Evolutionary conservation across 1,140 invertebrate genomes (phyloP), one percentile per base, ranked within the genome.

Genomic region (Druon quercuslanigerum): DNA sequence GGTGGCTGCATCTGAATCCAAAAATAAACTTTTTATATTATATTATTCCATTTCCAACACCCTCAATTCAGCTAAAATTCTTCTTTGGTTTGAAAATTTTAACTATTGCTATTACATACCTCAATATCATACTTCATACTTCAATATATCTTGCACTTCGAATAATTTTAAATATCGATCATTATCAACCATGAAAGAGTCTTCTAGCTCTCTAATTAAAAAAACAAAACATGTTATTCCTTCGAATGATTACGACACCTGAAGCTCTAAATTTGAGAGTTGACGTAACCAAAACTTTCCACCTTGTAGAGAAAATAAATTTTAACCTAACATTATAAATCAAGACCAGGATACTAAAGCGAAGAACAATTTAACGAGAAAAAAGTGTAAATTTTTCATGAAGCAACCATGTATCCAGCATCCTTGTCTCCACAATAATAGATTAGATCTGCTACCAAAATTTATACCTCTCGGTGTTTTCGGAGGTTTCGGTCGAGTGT

Each of bases 171-270:
- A 46, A 46, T 46, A 46, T 46, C 40, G 40, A 46, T 46, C 40
- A 0, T 46, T 46, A 46, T 46, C 40, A 46, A 46, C 9, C 40
- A 11, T 46, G 9, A 46, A 46, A 46, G 25, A 46, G 9, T 11
- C 40, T 46, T 2, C 40, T n/a, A n/a, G n/a, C n/a, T 46, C 7
- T 11, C 40, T 46, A 46, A 46, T 46, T 33, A 33, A 46, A 46
- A 46, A 46, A 46, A 40, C 40, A 40, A 9, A 40, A 46, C 6
- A 46, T 46, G 40, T 46, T 1, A 46, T 46, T 46, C 40, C 40
- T 46, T 11, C 4, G 40, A 46, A 46, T 82, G 78, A 77, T 80
- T 80, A 82, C 73, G 73, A 72, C 75, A 57, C 17, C 52, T 9
- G 9, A 54, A 54, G 17, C n/a, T 54, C 9, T n/a, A n/a, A 54